phyloP scores from a whole-genome alignment of 2,888 invertebrate genomes.

The Pseudoips prasinana region DNA sequence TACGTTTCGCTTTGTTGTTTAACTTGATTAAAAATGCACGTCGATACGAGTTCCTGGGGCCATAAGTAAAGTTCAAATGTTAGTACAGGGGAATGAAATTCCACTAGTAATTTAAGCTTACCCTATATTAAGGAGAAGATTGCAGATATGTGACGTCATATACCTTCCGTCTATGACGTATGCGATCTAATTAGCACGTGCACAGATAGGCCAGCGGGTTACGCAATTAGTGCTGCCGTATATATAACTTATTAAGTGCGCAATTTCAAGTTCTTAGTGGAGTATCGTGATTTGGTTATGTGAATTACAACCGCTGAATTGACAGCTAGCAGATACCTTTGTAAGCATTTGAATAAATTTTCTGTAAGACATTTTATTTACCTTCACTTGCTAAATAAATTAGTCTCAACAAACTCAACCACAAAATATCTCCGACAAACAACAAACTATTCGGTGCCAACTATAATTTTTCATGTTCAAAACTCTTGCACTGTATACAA shows the following conservation, averaged over 20 bases:
- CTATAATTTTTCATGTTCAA: constrained; percentile 42
- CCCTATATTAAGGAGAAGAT: constrained; percentile 48
- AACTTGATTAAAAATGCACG: constrained; percentile 28
- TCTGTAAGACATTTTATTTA: too few relatives aligned
- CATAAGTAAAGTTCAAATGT: constrained; percentile 59
- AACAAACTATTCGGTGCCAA: constrained; percentile 31
- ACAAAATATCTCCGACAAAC: constrained; percentile 5
- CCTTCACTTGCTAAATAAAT: too few relatives aligned
- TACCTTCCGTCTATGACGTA: constrained; percentile 58
- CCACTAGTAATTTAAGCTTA: constrained; percentile 61
- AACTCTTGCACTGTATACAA: constrained; percentile 42
- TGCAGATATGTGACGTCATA: constrained; percentile 40
- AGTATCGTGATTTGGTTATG: constrained; percentile 22
- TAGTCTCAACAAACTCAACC: background rate
- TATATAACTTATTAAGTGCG: constrained; percentile 31
- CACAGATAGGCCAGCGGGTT: constrained; percentile 33
- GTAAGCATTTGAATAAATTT: too few relatives aligned
- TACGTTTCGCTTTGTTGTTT: constrained; percentile 15
- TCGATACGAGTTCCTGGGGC: constrained; percentile 29
- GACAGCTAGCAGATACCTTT: background rate
- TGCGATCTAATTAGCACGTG: constrained; percentile 57
- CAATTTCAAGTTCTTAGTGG: constrained; percentile 29
- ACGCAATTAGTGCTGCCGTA: constrained; percentile 36
- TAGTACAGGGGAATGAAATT: constrained; percentile 60
- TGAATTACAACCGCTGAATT: constrained; percentile 9